Conservation (phyloP, 1,140 invertebrate species). For the Antheraea mylitta region DNA sequence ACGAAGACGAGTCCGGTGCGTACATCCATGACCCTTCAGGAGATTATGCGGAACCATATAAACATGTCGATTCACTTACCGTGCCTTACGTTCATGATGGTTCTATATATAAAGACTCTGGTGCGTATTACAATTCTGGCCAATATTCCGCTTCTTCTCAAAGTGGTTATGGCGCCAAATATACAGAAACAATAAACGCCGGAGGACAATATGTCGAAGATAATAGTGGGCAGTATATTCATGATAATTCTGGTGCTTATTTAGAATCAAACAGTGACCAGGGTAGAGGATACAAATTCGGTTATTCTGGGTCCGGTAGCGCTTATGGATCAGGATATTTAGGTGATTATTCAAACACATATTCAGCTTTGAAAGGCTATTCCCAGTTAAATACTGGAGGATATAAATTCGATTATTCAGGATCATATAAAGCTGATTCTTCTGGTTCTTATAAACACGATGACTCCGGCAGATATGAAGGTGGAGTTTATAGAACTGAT, state of each 20-base stretch:
- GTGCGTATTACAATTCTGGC: slow-evolving; percentile 29
- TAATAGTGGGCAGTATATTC: slow-evolving; percentile 44
- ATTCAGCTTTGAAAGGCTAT: slow-evolving; percentile 9
- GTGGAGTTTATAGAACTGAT: slow-evolving; percentile 37
- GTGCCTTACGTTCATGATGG: slow-evolving; percentile 52
- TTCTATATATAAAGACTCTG: slow-evolving; percentile 39
- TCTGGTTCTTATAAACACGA: slow-evolving; percentile 53
- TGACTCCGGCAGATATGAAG: slow-evolving; percentile 41
- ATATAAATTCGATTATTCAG: slow-evolving; percentile 44
- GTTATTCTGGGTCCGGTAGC: slow-evolving; percentile 8
- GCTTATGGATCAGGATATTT: slow-evolving; percentile 25
- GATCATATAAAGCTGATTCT: slow-evolving; percentile 39
- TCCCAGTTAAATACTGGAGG: slow-evolving; percentile 19
- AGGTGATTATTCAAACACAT: background rate
- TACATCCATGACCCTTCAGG: slow-evolving; percentile 69
- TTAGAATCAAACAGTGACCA: slow-evolving; percentile 20
- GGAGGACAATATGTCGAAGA: slow-evolving; percentile 24
- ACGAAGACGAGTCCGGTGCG: slow-evolving; percentile 50
- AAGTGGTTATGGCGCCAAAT: slow-evolving; percentile 20
- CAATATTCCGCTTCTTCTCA: slow-evolving; percentile 28
- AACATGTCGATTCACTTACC: slow-evolving; percentile 47
- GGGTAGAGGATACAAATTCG: background rate
- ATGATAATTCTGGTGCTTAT: slow-evolving; percentile 59
- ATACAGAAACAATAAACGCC: slow-evolving; percentile 2
- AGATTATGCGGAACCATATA: slow-evolving; percentile 61